Base-by-base conservation (phyloP, 2,888 invertebrate genomes). In the Cheilosia impressa region DNA sequence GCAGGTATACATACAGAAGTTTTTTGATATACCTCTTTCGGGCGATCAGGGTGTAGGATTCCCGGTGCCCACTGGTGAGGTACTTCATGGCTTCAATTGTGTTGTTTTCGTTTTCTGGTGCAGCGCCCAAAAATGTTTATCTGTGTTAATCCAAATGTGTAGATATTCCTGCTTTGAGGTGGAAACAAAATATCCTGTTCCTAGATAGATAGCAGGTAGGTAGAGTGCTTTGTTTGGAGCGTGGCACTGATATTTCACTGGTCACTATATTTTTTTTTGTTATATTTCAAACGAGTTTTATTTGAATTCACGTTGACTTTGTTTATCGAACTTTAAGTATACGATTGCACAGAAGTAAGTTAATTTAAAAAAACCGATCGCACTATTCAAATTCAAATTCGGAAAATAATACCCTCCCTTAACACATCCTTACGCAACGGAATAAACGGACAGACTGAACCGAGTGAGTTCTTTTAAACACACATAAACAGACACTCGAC, bases 1-100 rank as follows among this genome's bases (percentile, higher is more conserved):
- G 41, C 75, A 62, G 55, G 60, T 76, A 62, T 90, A 91, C 92
- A 87, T 92, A 92, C 92, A 92, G 89, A 88, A 92, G 88, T 88
- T 92, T 92, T 87, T 92, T 92, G 90, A 92, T 91, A 88, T 92
- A 92, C 83, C 92, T 90, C 88, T 92, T 92, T 87, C 92, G 92
- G 66, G 92, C 92, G 58, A 92, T 91, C 85, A 92, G 87, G 82
- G 92, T 91, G 88, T 92, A 92, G 79, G 92, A 92, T 88, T 92
- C 92, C 89, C 91, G 91, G 76, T 92, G 92, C 53, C 89, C 89
- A 69, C 88, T 88, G 81, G 88, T 90, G 53, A 92, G 87, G 89
- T 92, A 92, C 89, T 92, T 92, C 92, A 92, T 92, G 41, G 62
- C 58, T 47, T 81, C 80, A 62, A 72, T 72, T 52, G 55, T 76